Evolutionary conservation across 2,888 invertebrate species (phyloP).

Genomic region (Stenoptilia bipunctidactyla): DNA sequence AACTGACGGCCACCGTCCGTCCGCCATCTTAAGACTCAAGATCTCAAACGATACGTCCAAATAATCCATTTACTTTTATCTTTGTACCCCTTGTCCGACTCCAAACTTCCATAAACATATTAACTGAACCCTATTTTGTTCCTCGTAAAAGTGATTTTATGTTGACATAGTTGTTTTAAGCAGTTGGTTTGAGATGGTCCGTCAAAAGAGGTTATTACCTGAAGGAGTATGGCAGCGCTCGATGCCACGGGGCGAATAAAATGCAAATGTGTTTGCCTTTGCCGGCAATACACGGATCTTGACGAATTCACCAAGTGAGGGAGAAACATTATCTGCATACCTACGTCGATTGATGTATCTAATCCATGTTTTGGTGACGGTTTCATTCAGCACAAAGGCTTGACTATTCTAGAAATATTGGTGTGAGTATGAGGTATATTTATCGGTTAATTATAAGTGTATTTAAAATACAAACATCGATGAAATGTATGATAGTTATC

Average conservation of each 20-base stretch:
- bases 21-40: not conserved
- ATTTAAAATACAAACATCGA: too few relatives aligned
- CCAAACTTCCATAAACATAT: conserved; percentile 22
- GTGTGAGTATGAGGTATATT: too few relatives aligned
- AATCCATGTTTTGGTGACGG: too few relatives aligned
- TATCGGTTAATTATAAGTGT: too few relatives aligned
- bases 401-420: too few relatives aligned
- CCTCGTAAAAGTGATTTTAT: conserved; percentile 12
- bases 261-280: conserved; percentile 52
- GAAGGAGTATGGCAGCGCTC: conserved; percentile 45
- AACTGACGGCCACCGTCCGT: not conserved
- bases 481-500: too few relatives aligned
- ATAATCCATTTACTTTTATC: conserved; percentile 69
- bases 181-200: conserved; percentile 28
- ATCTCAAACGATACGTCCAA: conserved; percentile 39
- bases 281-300: too few relatives aligned
- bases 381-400: too few relatives aligned
- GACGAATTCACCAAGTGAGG: not conserved
- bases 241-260: conserved; percentile 48
- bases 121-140: conserved; percentile 13
- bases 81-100: conserved; percentile 43
- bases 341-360: too few relatives aligned
- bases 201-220: conserved; percentile 68
- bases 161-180: not conserved
- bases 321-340: too few relatives aligned